Evolutionary conservation across 2,888 invertebrate species (phyloP).

Genomic region (Onthophagus sagittarius): DNA sequence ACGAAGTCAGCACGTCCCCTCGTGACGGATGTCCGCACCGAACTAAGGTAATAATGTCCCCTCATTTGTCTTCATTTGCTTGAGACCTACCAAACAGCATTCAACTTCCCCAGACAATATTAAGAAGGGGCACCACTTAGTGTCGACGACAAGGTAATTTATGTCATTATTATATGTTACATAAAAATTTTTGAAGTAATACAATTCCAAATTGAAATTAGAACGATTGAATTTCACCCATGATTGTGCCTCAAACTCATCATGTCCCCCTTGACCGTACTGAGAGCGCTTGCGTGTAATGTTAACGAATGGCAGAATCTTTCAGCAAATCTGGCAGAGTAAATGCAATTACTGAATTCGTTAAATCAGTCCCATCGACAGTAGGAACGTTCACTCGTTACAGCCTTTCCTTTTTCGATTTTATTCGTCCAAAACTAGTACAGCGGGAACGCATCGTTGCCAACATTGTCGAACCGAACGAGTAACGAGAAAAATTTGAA

Average conservation of each 20-base stretch:
- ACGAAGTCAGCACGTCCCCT: constrained; percentile 36
- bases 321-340: neutral
- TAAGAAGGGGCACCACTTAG: constrained; percentile 31
- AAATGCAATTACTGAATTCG: neutral
- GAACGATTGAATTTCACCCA: neutral
- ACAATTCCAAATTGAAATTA: neutral
- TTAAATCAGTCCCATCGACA: neutral
- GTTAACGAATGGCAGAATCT: neutral
- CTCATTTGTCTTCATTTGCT: constrained; percentile 49
- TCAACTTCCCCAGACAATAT: constrained; percentile 36
- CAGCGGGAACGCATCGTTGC: neutral
- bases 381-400: neutral
- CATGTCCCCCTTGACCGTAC: neutral
- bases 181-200: neutral
- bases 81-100: constrained; percentile 40
- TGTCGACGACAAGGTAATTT: constrained; percentile 25
- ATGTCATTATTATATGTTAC: constrained; percentile 27
- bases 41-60: constrained; percentile 48
- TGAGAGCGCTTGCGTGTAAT: neutral
- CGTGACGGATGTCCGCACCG: constrained; percentile 41
- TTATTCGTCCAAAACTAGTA: neutral
- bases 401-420: neutral
- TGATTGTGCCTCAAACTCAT: neutral
- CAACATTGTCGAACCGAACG: neutral
- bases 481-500: neutral